Base-by-base conservation (phyloP, 2,113 vertebrate species). In the Atrichornis clamosus region DNA sequence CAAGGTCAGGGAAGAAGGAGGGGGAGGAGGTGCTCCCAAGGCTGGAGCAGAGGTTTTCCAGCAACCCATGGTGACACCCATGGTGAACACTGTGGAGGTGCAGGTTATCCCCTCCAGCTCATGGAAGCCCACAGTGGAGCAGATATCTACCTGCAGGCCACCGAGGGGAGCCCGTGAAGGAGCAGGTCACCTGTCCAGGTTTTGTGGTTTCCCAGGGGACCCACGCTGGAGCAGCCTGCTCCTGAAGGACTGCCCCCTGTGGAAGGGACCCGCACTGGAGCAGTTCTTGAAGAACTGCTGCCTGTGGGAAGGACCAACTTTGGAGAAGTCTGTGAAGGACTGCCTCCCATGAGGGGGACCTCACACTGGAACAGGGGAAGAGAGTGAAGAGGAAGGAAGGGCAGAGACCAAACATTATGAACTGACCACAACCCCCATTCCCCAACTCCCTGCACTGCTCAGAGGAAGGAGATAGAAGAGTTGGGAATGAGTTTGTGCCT, bases 171-270 rank as follows among this genome's bases (percentile, higher is more conserved):
- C 3, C 32, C 13, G 30, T 3, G 22, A 28, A 30, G 23, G 41
- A 50, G 35, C 30, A 85, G n/a, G 6, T 49, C 12, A 39, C n/a
- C 39, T 50, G 56, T 28, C 44, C 44, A 75, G 41, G 28, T 35
- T 5, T 13, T 74, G 13, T 62, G 26, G 41, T 28, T 50, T 39
- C 6, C 5, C 3, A 3, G 35, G 20, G 41, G 33, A 56, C 11
- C 1, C 2, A 28, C 1, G 0, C 11, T 60, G 22, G 8, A 65
- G 30, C 50, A 53, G 39, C 2, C 18, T 47, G 30, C 6, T 87
- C 32, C 39, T 65, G 74, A 67, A 60, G 49, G 41, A 33, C 19
- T 50, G 18, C 7, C 8, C 4, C 5, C 18, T 0, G 0, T 12
- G 20, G 49, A 58, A 91, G 12, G 30, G 20, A 58, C 3, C 3